Conservation (phyloP, 2,888 invertebrate species). For the Dilophus febrilis region DNA sequence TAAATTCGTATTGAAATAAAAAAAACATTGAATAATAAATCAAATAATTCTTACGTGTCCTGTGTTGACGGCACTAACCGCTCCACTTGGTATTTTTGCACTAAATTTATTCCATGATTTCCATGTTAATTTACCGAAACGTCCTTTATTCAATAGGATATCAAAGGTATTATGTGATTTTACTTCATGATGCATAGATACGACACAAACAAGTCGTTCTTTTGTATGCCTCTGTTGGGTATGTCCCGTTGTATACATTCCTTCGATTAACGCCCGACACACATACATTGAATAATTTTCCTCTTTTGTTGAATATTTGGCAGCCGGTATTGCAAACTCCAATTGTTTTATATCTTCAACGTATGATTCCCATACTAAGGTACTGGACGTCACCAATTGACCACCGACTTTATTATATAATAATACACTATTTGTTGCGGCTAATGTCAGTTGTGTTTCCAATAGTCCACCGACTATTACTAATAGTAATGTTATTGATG, state of each 20-base stretch:
- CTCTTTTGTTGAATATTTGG: slow-evolving; percentile 27
- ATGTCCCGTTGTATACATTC: slow-evolving; percentile 53
- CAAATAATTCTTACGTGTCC: slow-evolving; percentile 22
- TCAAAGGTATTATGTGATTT: slow-evolving; percentile 45
- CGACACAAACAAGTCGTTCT: slow-evolving; percentile 38
- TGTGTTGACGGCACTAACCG: slow-evolving; percentile 43
- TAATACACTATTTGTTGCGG: slow-evolving; percentile 1
- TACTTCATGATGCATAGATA: slow-evolving; percentile 40
- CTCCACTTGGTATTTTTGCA: slow-evolving; percentile 44
- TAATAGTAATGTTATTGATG: too few relatives aligned
- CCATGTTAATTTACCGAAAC: slow-evolving; percentile 61
- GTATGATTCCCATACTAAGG: slow-evolving; percentile 53
- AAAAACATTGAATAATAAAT: neutral
- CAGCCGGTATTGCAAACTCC: slow-evolving; percentile 50
- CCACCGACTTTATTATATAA: slow-evolving; percentile 22
- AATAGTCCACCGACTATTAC: neutral
- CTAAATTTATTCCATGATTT: slow-evolving; percentile 52
- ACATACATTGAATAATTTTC: slow-evolving; percentile 42
- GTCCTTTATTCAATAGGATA: slow-evolving; percentile 59
- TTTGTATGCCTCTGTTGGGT: slow-evolving; percentile 35
- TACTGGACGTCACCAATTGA: slow-evolving; percentile 63
- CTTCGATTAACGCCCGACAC: slow-evolving; percentile 54
- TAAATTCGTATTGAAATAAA: neutral
- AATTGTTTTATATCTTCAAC: slow-evolving; percentile 32
- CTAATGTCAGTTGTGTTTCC: neutral